Evolutionary conservation across 2,113 vertebrate genomes (phyloP), one percentile per base, ranked within the genome.

Genomic region (Danio rerio): DNA sequence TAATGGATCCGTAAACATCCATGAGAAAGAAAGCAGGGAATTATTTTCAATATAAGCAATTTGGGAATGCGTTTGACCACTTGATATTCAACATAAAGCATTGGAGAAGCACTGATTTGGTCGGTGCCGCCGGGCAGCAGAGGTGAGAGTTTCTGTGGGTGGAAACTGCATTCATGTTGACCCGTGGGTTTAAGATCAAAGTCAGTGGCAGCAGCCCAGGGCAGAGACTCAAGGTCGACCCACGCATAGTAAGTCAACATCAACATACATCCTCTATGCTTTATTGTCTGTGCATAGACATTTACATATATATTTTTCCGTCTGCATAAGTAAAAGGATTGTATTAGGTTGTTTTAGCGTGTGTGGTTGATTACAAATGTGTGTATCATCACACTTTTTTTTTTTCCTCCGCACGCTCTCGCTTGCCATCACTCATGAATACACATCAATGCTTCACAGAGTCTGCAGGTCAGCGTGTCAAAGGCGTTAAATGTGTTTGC

Each of bases 361-460:
- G 70, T 53, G n/a, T 58, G 21, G 9, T 18, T 82, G 43, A n/a
- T 9, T 0, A 10, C 16, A 43, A 68, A 43, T 49, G 7, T 20
- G 40, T 13, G 49, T 59, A 47, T 78, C 31, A 72, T 52, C 42
- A 7, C 7, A 42, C 7, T 40, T 16, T 61, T 62, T 4, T n/a
- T 31, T 31, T 31, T 31, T 3, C 31, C 1, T 61, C 43, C 10
- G 13, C 0, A 9, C 42, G 9, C 18, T 62, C 13, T 56, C 3
- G 7, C 16, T 45, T 70, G 81, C 62, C 45, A 70, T 81, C 68
- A 75, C 59, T 91, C 87, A 90, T 91, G 89, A 92, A 90, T 89
- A 91, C 86, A 82, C 91, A 92, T 89, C 69, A 89, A 82, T 52
- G 59, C 82, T 2, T 12, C 53, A 45, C 15, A 9, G 65, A 16